Conservation (phyloP, 2,888 invertebrate genomes). For the Acanthosepion pharaonis region DNA sequence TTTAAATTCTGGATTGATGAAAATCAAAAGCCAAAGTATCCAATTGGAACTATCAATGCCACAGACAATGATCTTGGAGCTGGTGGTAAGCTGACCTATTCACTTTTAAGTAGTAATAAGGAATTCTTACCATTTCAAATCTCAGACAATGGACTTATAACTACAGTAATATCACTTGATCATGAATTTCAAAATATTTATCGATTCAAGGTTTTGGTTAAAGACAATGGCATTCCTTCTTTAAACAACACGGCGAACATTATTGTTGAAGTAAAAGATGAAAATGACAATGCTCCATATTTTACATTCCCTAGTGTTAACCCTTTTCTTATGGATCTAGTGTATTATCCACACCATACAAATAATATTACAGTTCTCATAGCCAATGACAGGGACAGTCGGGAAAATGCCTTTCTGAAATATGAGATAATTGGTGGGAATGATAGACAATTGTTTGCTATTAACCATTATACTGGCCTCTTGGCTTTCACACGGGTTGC, state of each 20-base stretch:
- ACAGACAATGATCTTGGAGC: background rate
- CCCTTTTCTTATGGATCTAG: background rate
- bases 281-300: background rate
- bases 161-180: background rate
- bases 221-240: background rate
- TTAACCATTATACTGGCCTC: background rate
- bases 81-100: background rate
- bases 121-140: background rate
- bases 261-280: background rate
- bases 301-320: background rate
- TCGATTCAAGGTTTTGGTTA: background rate
- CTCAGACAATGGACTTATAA: background rate
- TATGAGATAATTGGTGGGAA: background rate
- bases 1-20: background rate
- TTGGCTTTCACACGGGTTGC: slow-evolving; percentile 11
- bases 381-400: background rate
- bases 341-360: background rate
- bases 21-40: background rate
- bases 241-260: background rate
- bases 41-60: background rate
- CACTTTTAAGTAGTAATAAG: background rate
- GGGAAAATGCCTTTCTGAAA: background rate
- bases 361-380: background rate
- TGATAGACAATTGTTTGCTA: background rate
- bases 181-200: background rate